Base-by-base conservation (phyloP, 2,797 vertebrate genomes). In the Chiloscyllium punctatum region DNA sequence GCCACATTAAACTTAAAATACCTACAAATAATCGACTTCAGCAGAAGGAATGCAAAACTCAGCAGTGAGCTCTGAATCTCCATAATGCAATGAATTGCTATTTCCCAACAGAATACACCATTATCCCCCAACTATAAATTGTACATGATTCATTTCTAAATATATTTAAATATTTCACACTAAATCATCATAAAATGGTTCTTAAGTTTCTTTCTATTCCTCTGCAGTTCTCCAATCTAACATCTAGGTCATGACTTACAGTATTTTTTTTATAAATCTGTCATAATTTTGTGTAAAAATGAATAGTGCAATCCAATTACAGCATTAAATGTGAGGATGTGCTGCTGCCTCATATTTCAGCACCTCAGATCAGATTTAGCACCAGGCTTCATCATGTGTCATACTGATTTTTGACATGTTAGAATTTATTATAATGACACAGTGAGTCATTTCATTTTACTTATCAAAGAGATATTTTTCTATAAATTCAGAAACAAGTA, bases 101-200 rank as follows among this genome's bases (percentile, higher is more conserved):
- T 97, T 97, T 98, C 97, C 97, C 97, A 97, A 97, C 95, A 97
- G 97, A 98, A 98, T 97, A 96, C 97, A 97, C 98, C 8, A 95
- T 53, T 95, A 51, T 77, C 71, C 30, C 97, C 96, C 96, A 97
- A 96, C 95, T 97, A 97, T 97, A 98, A 98, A 98, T 98, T 98
- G 90, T 98, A 98, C 97, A 98, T 98, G 98, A 97, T 98, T 98
- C 97, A 98, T 98, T 98, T 98, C 97, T 98, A 98, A 98, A 98
- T 98, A 98, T 97, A 97, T 96, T 98, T 98, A 97, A 98, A 99
- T 99, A 98, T 98, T 98, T 98, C 97, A 98, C 98, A 96, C 33
- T 66, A 62, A 91, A 91, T 91, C 88, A 62, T 84, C 42, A 23
- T 91, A 30, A 66, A 66, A 91, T 92, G 37, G 27, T 77, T 95